Evolutionary conservation across 2,797 vertebrate genomes (phyloP).

Genomic region (Micromesistius poutassou): DNA sequence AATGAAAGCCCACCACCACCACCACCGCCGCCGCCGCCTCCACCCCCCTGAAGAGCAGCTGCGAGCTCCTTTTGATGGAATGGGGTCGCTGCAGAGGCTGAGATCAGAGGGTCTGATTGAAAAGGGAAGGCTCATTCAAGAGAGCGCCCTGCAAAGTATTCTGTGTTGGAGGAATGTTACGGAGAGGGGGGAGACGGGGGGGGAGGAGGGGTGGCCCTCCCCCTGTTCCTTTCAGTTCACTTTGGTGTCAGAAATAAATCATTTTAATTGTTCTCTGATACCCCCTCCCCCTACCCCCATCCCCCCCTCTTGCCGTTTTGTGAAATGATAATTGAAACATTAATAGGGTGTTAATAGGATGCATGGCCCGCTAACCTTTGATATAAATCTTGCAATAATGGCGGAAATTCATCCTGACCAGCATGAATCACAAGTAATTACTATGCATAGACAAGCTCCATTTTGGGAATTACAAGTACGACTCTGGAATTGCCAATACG

Average conservation of each 20-base stretch:
- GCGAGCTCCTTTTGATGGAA: slow-evolving; percentile 71
- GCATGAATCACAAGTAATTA: slow-evolving; percentile 65
- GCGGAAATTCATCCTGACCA: slow-evolving; percentile 62
- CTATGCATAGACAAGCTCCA: slow-evolving; percentile 49
- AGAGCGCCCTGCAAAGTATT: slow-evolving; percentile 60
- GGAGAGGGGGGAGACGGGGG: not conserved
- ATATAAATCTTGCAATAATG: slow-evolving; percentile 71
- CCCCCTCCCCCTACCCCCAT: slow-evolving; percentile 19
- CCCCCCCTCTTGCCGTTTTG: slow-evolving; percentile 52
- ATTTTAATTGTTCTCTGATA: slow-evolving; percentile 71
- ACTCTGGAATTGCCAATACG: slow-evolving; percentile 35
- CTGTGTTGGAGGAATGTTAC: slow-evolving; percentile 61
- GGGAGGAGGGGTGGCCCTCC: slow-evolving; percentile 13
- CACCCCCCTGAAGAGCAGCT: slow-evolving; percentile 64
- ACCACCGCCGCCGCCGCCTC: not conserved
- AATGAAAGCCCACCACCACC: slow-evolving; percentile 45
- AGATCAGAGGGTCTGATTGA: slow-evolving; percentile 70
- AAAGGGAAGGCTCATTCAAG: slow-evolving; percentile 49
- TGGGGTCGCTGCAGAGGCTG: slow-evolving; percentile 70
- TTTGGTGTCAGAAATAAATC: slow-evolving; percentile 71
- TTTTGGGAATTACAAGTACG: slow-evolving; percentile 41
- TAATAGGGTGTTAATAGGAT: slow-evolving; percentile 73
- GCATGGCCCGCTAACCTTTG: slow-evolving; percentile 75
- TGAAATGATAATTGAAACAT: slow-evolving; percentile 74
- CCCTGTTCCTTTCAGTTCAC: slow-evolving; percentile 47